Base-by-base conservation (phyloP, 2,888 invertebrate species). In the Clepsis dumicolana region DNA sequence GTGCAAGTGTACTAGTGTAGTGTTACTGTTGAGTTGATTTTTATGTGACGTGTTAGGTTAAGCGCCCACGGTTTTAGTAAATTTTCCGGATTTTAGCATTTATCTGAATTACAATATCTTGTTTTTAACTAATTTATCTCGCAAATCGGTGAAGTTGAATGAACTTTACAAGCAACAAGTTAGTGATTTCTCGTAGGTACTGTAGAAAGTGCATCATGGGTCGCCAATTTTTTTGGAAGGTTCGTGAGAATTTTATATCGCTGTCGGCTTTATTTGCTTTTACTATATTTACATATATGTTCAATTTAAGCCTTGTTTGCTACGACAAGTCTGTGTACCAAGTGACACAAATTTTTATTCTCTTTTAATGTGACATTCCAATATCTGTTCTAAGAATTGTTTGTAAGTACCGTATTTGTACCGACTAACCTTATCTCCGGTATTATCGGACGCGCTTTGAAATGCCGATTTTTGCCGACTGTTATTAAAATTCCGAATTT, bases 151-250 rank as follows among this genome's bases (percentile, higher is more conserved):
- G 12, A 24, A 64, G 16, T 53, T 10, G 21, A n/a, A 52, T 52
- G 52, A 10, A 29, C 48, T 25, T 29, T 25, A 21, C 16, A 25
- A 60, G 38, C 25, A n/a, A 38, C 38, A 50, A 38, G 38, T 57
- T 50, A 16, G 18, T 41, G 52, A 18, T n/a, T 41, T 18, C 18
- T 1, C 24, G 18, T 32, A 54, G 44, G 16, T 60, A 16, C 7
- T 24, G 14, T 21, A 38, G 32, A 68, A 53, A 41, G 38, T 25
- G 50, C 48, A 74, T 68, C 71, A 85, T 85, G 85, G 75, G 77
- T 71, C 74, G 70, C 60, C 72, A 74, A 69, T 59, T 76, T 67
- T 74, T 77, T 76, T 82, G 76, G 77, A 78, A 80, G 77, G 85
- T 85, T 76, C 70, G 76, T 64, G 12, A 12, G 7, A 16, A 5